A percentile compares a stretch with the other conserved stretches of the same genome.
Evolutionary conservation across 2,888 invertebrate species (phyloP).

Genomic region (Tillus elongatus): DNA sequence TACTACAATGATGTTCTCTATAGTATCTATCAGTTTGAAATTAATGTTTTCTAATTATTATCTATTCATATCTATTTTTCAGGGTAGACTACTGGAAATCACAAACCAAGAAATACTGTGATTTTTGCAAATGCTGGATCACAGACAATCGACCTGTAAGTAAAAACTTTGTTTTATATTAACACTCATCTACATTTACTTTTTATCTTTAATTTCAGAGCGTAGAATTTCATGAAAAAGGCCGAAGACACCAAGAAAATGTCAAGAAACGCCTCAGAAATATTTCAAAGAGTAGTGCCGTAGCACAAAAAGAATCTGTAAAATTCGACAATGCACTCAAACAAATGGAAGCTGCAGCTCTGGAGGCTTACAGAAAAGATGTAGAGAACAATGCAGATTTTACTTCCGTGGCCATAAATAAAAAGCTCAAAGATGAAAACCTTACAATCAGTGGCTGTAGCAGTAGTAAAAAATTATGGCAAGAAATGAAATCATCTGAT

Average conservation of each 20-base stretch:
- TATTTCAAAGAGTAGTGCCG: constrained; percentile 74
- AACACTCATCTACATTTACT: constrained; percentile 6
- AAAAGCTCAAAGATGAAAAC: constrained; percentile 32
- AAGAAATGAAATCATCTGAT: constrained; percentile 66
- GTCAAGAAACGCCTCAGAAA: constrained; percentile 77
- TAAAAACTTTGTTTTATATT: constrained; percentile 22
- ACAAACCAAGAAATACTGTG: constrained; percentile 88
- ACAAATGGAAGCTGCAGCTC: constrained; percentile 84
- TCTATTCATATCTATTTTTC: constrained; percentile 28
- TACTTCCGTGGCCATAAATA: constrained; percentile 46
- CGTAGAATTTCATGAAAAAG: constrained; percentile 89
- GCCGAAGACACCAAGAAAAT: constrained; percentile 85
- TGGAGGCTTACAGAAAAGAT: constrained; percentile 81
- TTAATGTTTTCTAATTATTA: too few relatives aligned
- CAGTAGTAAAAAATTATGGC: constrained; percentile 53
- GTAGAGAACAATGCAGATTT: constrained; percentile 60
- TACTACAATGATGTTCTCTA: too few relatives aligned
- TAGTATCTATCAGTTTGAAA: too few relatives aligned
- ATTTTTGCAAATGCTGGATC: constrained; percentile 98
- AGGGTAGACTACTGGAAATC: constrained; percentile 98
- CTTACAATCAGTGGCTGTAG: constrained; percentile 29
- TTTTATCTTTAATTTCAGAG: constrained; percentile 52
- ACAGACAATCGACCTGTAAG: constrained; percentile 90
- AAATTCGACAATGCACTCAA: constrained; percentile 71
- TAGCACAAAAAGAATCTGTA: constrained; percentile 66